Base-by-base conservation (phyloP, 1,140 invertebrate genomes). In the Pseudomyrmex sp. region DNA sequence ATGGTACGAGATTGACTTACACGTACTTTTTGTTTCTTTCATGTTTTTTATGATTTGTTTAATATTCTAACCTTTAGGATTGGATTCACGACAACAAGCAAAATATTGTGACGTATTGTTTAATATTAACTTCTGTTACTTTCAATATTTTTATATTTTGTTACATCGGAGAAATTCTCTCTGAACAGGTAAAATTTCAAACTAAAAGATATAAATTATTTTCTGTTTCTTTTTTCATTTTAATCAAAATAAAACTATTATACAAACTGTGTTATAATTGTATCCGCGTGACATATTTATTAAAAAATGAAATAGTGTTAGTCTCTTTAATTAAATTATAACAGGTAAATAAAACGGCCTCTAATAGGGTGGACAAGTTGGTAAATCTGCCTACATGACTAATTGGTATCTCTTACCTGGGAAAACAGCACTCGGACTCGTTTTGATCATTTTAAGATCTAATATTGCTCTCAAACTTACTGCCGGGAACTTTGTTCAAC, bases 91-190 rank as follows among this genome's bases (percentile, higher is more conserved):
- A 56, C 5, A 77, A 85, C 1, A 89, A 68, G 44, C 35, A 63
- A 23, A 63, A 63, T 23, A 66, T 87, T 23, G 50, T 77, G 0
- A 65, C 82, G 4, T 91, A 90, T 46, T 84, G 18, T 8, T 88
- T 91, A 35, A 4, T 91, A 69, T 80, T 91, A 54, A 74, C 52
- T n/a, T 91, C 90, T 0, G 87, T 88, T 59, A 82, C 65, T 0
- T 90, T 91, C 59, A 91, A 91, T 73, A 91, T 91, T 59, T 92
- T 92, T 48, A 88, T 91, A 83, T 91, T 91, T 50, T 92, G 91
- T 84, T 91, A 89, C 59, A 87, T 92, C 18, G 90, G 87, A 0
- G 90, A 92, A n/a, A 79, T 76, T 18, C 69, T 92, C 26, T 84
- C 82, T 1, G 86, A 88, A 12, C 84, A 91, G 85, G 90, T 91